Base-by-base conservation (phyloP, 2,888 invertebrate species). In the Coenonympha glycerion region DNA sequence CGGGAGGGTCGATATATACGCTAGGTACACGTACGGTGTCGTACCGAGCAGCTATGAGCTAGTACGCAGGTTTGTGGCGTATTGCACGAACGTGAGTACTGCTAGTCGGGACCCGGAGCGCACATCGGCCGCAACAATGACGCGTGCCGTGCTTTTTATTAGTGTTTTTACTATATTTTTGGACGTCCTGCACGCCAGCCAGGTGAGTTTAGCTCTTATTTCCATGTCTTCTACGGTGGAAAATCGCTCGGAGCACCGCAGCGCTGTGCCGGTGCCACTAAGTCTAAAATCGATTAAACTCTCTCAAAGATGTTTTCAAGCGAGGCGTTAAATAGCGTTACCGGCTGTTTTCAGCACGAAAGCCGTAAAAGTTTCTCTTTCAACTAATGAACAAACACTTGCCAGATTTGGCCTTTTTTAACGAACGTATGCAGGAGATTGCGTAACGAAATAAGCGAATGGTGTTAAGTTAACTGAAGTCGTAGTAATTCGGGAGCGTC, bases 111-210 rank as follows among this genome's bases (percentile, higher is more conserved):
- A 64, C 58, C 59, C 68, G 68, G 65, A 71, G 71, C 76, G 77
- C 73, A 58, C 61, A 79, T 85, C 84, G 85, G 78, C 79, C 83
- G 86, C 87, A 75, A 88, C 78, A 77, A 90, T 90, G 90, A 82
- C 89, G 89, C 89, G 88, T 77, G 88, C 87, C 83, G 87, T 89
- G 81, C 84, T 89, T 79, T 84, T 88, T 83, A 79, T 89, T 76
- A 86, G 88, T 89, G 89, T 88, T 77, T 87, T 89, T 80, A 83
- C 86, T 78, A 83, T 89, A 80, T 79, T 88, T 78, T 83, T 87
- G 84, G 89, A 88, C 79, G 87, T 86, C 77, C 85, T 89, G 66
- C 83, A 83, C 63, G 85, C 87, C 63, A 87, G 86, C 70, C 87
- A 88, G 89, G 89, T 90, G 79, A 88, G 81, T 70, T 62, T 60